These are phyloP conservation scores for Chaetura pelagica DNA, from an alignment of 2,113 vertebrate genomes.

Conservation along the genomic window DNA sequence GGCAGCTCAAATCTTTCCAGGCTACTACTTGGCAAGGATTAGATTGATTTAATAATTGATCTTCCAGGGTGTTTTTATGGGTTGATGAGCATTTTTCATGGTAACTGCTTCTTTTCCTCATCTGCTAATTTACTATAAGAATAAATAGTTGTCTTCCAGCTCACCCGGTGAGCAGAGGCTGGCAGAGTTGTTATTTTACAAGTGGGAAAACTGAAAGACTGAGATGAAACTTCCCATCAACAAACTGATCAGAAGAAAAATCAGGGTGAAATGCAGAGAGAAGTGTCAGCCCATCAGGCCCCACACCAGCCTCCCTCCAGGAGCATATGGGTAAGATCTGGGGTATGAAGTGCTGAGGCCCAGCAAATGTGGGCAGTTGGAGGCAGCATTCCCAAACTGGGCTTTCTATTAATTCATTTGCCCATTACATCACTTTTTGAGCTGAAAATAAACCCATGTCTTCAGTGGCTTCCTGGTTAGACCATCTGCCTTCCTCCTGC, in stretches of 20 bases:
- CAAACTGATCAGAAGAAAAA: not conserved
- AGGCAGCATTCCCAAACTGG: not conserved
- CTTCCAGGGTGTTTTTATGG: not conserved
- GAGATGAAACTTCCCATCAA: not conserved
- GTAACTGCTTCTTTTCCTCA: not conserved
- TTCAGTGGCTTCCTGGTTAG: not conserved
- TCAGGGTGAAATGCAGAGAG: not conserved
- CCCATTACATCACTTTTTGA: not conserved
- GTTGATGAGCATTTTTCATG: not conserved
- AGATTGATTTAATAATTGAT: not conserved
- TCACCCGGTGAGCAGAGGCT: not conserved
- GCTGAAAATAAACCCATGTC: not conserved
- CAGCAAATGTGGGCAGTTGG: not conserved
- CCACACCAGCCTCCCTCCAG: rapidly evolving
- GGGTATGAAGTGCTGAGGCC: not conserved
- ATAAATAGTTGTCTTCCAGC: not conserved
- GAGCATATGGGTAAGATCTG: rapidly evolving
- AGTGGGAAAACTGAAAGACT: not conserved
- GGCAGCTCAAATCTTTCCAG: not conserved
- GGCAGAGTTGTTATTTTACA: not conserved
- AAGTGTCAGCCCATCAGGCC: not conserved
- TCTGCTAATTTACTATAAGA: not conserved
- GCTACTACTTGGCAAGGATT: not conserved
- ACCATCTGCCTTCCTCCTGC: not conserved
- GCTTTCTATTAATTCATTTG: not conserved